Conservation (phyloP, 2,113 vertebrate species). For the Triplophysa rosa region DNA sequence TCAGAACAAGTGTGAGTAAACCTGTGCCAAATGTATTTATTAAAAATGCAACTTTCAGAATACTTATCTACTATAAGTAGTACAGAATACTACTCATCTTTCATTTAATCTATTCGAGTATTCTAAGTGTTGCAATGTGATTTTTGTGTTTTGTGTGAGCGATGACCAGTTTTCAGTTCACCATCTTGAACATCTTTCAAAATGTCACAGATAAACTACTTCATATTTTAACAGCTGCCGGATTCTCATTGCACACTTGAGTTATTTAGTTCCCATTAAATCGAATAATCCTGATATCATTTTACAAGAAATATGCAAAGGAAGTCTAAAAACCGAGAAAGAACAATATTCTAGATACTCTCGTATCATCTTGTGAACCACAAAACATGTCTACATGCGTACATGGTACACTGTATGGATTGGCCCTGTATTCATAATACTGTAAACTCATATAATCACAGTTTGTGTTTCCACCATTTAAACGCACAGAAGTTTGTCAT, state of each 20-base stretch:
- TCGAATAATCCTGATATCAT: conserved; percentile 26
- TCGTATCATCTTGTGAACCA: conserved; percentile 30
- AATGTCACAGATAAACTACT: conserved; percentile 12
- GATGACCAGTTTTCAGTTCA: background rate
- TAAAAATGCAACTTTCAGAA: background rate
- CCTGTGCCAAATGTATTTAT: conserved; percentile 34
- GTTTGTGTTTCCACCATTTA: conserved; percentile 39
- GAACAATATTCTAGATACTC: conserved; percentile 36
- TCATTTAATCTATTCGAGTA: background rate
- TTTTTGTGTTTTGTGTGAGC: background rate
- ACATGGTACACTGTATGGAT: conserved; percentile 32
- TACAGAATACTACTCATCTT: background rate
- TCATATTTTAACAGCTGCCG: background rate
- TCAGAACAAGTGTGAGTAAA: conserved; percentile 21
- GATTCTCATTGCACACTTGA: background rate
- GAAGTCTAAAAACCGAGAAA: conserved; percentile 32
- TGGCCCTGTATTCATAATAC: conserved; percentile 27
- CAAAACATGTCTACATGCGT: conserved; percentile 41
- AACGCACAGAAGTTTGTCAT: conserved; percentile 26
- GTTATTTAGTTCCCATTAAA: background rate
- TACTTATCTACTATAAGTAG: background rate
- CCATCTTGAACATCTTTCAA: background rate
- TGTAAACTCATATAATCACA: conserved; percentile 39
- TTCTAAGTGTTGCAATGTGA: background rate
- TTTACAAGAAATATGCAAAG: conserved; percentile 35